Conservation (phyloP, 2,113 vertebrate genomes). For the Spea multiplicata region DNA sequence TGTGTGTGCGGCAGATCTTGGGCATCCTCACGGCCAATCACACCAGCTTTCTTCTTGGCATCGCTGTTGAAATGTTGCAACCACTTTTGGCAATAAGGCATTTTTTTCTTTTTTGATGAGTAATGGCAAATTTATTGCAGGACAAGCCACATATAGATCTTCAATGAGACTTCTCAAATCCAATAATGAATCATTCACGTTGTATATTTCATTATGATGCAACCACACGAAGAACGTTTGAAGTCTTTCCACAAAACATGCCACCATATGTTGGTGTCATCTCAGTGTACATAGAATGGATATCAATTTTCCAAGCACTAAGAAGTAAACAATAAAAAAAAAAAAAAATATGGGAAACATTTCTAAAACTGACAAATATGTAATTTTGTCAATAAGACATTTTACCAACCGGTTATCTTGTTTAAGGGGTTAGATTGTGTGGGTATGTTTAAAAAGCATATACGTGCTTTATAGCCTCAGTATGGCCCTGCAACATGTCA, state of each 20-base stretch:
- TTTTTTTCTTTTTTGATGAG: neutral
- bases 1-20: conserved; percentile 8
- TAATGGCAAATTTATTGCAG: neutral
- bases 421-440: too few species aligned
- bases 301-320: too few species aligned
- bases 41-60: conserved; percentile 21
- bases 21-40: conserved; percentile 11
- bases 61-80: conserved; percentile 43
- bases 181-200: neutral
- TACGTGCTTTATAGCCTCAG: conserved; percentile 33
- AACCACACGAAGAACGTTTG: too few species aligned
- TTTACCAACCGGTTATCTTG: too few species aligned
- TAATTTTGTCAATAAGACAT: too few species aligned
- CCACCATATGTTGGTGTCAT: too few species aligned
- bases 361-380: too few species aligned
- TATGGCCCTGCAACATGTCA: conserved; percentile 34
- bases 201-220: too few species aligned
- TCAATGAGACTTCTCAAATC: neutral
- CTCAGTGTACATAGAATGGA: too few species aligned
- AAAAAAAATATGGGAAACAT: too few species aligned
- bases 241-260: too few species aligned
- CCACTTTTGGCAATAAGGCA: conserved; percentile 32
- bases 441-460: neutral
- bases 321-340: too few species aligned
- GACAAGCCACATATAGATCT: neutral